Evolutionary conservation across 1,140 invertebrate genomes (phyloP), one percentile per base, ranked within the genome.

Genomic region (Diploscapter pachys): DNA sequence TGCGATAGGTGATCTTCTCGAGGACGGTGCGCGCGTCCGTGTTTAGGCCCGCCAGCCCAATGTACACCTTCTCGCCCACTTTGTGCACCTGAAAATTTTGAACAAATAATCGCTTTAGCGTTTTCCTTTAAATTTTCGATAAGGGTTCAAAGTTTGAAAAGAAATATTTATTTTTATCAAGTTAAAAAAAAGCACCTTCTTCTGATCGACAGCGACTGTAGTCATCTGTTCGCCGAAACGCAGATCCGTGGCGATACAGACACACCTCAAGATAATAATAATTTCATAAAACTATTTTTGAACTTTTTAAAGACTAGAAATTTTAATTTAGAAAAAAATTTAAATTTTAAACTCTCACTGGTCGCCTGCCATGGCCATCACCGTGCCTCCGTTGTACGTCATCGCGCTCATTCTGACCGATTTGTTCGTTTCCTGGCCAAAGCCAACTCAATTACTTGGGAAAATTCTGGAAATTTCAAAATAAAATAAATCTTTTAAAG

Each of bases 311-410:
- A 49, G 53, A 9, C 2, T 61, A 68, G 55, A 75, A 59, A 64
- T 31, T 9, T 48, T 49, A 4, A 13, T 57, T 48, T 3, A 31
- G 4, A 0, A 31, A 50, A 71, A 13, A 49, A 5, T 49, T 63
- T 63, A 4, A 63, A 3, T 71, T 61, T 31, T 59, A 5, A 68
- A 68, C 53, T 70, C 67, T 71, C 57, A 99, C 79, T 97, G 90
- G 82, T 98, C 94, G 3, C 97, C 96, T 84, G 92, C 94, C 97
- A 99, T 99, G 54, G 96, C 97, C 80, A 99, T 91, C 79, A 98
- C 91, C 65, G 93, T 93, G 78, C 95, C 93, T 77, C 96, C 97
- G 89, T 98, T 99, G 84, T 98, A 98, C 59, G 56, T 75, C 80
- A 83, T 81, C 77, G 85, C 83, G 53, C 75, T 79, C 83, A 84